Conservation (phyloP, 2,797 vertebrate genomes). For the Muscicapa comitata region DNA sequence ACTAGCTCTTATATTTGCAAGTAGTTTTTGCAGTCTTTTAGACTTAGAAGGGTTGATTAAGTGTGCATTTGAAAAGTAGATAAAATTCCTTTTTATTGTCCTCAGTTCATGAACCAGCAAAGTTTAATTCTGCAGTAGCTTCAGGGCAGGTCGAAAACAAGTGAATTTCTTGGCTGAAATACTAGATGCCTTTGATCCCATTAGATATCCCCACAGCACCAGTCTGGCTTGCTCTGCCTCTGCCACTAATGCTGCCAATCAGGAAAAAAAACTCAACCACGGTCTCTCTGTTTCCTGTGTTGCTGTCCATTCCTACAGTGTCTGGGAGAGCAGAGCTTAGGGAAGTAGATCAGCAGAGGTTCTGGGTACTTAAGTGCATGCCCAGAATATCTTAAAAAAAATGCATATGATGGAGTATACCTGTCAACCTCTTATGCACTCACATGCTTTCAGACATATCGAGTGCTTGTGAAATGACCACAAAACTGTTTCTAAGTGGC, state of each 20-base stretch:
- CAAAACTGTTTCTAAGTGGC: not conserved
- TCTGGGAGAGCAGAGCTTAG: not conserved
- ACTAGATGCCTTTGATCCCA: not conserved
- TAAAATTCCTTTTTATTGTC: not conserved
- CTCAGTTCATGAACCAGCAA: not conserved
- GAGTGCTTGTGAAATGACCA: not conserved
- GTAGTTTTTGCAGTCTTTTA: not conserved
- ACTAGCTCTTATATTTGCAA: not conserved
- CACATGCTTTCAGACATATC: not conserved
- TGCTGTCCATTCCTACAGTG: not conserved
- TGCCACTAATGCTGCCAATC: not conserved
- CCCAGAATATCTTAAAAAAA: not conserved
- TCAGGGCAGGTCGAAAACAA: not conserved
- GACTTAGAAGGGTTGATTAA: not conserved
- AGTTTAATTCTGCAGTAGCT: not conserved
- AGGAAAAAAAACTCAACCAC: rapidly evolving
- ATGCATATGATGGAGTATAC: no score
- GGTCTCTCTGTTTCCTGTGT: not conserved
- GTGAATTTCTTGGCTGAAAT: not conserved
- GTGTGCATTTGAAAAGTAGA: not conserved
- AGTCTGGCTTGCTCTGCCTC: not conserved
- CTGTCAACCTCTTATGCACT: not conserved
- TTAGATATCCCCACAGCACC: not conserved
- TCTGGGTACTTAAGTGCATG: not conserved
- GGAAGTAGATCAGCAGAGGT: not conserved